phyloP scores from a whole-genome alignment of 2,113 vertebrate genomes.

The Prolemur simus region DNA sequence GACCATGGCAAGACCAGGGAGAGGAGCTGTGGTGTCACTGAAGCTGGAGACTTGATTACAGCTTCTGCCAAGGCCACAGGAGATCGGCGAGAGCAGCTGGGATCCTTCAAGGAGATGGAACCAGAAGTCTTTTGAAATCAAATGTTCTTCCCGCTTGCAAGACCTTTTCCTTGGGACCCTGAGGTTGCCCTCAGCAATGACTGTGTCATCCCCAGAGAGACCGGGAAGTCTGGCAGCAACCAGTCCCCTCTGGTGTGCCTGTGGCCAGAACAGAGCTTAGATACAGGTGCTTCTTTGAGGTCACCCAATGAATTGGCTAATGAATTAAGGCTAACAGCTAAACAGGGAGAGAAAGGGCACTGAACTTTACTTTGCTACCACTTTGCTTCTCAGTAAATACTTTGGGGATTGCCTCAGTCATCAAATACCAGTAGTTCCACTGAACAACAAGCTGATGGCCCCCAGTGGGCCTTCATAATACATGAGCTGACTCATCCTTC shows the following conservation, averaged over 20 bases:
- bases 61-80: background rate
- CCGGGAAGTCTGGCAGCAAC: constrained; percentile 68
- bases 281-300: constrained; percentile 55
- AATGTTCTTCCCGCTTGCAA: background rate
- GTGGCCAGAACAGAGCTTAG: constrained; percentile 57
- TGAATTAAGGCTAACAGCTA: constrained; percentile 75
- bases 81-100: background rate
- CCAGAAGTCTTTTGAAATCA: background rate
- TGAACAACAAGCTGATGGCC: constrained; percentile 40
- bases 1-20: background rate
- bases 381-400: constrained; percentile 57
- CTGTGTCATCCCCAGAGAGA: background rate
- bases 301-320: constrained; percentile 72
- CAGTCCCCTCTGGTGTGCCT: constrained; percentile 25
- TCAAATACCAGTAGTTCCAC: constrained; percentile 50
- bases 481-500: background rate
- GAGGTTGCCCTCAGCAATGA: background rate
- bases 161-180: background rate
- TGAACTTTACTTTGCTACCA: constrained; percentile 60
- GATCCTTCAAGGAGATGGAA: background rate
- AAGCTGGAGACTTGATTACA: background rate
- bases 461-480: background rate
- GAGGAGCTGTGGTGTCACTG: background rate
- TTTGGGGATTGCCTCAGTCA: constrained; percentile 50
- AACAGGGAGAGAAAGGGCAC: constrained; percentile 63